These are phyloP conservation scores for Odiellus spinosus DNA, from an alignment of 2,888 invertebrate species.

Conservation along the genomic window DNA sequence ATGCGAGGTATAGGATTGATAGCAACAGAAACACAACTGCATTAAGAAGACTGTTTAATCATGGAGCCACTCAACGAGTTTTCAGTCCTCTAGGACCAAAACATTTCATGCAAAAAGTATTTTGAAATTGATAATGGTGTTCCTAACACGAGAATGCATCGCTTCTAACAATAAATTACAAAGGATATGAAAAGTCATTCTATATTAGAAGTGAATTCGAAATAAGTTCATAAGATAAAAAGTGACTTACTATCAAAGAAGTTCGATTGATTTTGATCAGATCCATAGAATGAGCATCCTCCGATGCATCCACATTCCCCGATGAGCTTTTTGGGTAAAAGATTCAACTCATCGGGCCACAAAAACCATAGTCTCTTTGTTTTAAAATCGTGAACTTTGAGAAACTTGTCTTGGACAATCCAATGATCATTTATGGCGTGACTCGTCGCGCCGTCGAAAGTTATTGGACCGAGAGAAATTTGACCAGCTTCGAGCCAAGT, in stretches of 20 bases:
- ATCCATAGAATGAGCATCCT: conserved; percentile 86
- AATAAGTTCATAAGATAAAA: no score
- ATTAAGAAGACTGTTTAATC: no score
- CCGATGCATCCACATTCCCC: conserved; percentile 85
- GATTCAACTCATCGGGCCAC: conserved; percentile 52
- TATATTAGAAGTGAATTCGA: no score
- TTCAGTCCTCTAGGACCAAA: no score
- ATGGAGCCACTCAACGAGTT: no score
- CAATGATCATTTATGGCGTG: conserved; percentile 17
- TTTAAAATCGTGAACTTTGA: conserved; percentile 49
- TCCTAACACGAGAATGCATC: no score
- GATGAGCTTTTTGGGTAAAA: conserved; percentile 25
- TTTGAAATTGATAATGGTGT: no score
- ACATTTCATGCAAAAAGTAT: no score
- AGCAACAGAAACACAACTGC: no score
- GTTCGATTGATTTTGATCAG: conserved; percentile 67
- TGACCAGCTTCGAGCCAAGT: conserved; percentile 82
- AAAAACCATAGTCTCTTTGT: conserved; percentile 83
- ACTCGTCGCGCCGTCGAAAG: conserved; percentile 55
- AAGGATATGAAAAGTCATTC: no score
- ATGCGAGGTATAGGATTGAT: no score
- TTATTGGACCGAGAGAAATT: conserved; percentile 70
- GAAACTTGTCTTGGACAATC: conserved; percentile 31
- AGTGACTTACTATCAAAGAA: conserved; percentile 48
- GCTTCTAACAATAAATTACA: no score